phyloP scores from a whole-genome alignment of 2,888 invertebrate genomes.

The Epiperipatus broadwayi region DNA sequence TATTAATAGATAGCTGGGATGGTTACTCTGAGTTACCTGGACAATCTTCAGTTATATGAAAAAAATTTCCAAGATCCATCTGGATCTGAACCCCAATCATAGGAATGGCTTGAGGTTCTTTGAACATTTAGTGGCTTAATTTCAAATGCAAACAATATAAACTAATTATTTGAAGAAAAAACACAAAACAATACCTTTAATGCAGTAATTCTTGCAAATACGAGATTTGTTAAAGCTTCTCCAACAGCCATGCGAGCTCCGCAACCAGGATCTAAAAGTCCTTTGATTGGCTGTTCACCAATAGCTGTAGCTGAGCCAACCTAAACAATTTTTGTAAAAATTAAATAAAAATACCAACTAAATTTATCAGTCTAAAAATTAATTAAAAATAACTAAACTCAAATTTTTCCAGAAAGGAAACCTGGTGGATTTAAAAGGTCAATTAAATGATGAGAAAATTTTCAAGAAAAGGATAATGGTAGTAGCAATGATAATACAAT shows the following conservation, averaged over 20 bases:
- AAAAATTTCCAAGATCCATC: too few relatives aligned
- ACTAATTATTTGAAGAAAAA: not conserved
- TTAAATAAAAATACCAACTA: not conserved
- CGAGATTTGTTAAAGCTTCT: constrained; percentile 81
- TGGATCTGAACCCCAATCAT: too few relatives aligned
- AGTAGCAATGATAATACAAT: too few relatives aligned
- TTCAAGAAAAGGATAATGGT: too few relatives aligned
- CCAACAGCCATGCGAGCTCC: constrained; percentile 87
- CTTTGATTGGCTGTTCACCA: constrained; percentile 92
- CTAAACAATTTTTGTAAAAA: constrained; percentile 19
- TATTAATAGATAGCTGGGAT: not conserved
- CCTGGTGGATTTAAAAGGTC: too few relatives aligned
- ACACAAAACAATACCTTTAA: constrained; percentile 35
- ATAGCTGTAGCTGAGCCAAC: constrained; percentile 83
- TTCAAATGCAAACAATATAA: not conserved
- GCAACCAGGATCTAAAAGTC: constrained; percentile 55
- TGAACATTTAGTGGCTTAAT: not conserved
- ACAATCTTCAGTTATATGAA: too few relatives aligned
- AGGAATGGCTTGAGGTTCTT: not conserved
- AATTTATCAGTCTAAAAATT: not conserved
- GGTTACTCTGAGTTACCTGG: not conserved
- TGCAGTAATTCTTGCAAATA: constrained; percentile 41
- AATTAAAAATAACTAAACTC: too few relatives aligned
- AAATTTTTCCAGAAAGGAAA: not conserved
- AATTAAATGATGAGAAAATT: too few relatives aligned